Evolutionary conservation across 1,140 invertebrate species (phyloP).

Genomic region (Oreohelix idahoensis): DNA sequence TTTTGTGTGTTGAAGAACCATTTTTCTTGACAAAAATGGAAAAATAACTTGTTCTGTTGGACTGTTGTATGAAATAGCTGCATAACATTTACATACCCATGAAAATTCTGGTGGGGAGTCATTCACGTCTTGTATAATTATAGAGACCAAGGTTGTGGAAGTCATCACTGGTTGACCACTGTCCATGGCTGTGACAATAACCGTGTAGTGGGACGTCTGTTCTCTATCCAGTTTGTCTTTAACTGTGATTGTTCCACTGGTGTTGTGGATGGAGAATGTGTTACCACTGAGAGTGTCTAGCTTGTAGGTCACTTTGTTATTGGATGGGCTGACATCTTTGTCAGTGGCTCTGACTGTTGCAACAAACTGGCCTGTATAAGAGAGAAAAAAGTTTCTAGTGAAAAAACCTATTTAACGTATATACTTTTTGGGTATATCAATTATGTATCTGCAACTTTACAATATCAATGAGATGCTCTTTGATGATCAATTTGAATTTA

Average conservation of each 20-base stretch:
- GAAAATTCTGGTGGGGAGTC: constrained; percentile 45
- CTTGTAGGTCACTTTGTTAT: constrained; percentile 13
- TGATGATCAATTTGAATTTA: no score
- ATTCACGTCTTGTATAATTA: constrained; percentile 46
- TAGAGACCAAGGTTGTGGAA: constrained; percentile 30
- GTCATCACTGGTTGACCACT: not conserved
- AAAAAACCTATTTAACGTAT: no score
- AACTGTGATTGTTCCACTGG: not conserved
- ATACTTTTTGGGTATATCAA: no score
- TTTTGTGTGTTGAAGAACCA: no score
- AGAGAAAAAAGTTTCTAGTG: not conserved
- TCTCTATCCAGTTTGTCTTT: constrained; percentile 3
- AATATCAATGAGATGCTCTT: not conserved
- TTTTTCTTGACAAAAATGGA: no score
- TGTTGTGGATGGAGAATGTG: not conserved
- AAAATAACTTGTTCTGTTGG: no score
- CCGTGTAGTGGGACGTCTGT: not conserved
- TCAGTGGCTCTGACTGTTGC: not conserved
- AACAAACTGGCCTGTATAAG: not conserved
- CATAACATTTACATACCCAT: not conserved
- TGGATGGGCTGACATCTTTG: not conserved
- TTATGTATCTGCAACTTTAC: not conserved
- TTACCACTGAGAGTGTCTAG: constrained; percentile 3
- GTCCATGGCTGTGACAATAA: constrained; percentile 32
- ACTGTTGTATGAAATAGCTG: no score